Base-by-base conservation (phyloP, 2,797 vertebrate genomes). In the Catharus ustulatus region DNA sequence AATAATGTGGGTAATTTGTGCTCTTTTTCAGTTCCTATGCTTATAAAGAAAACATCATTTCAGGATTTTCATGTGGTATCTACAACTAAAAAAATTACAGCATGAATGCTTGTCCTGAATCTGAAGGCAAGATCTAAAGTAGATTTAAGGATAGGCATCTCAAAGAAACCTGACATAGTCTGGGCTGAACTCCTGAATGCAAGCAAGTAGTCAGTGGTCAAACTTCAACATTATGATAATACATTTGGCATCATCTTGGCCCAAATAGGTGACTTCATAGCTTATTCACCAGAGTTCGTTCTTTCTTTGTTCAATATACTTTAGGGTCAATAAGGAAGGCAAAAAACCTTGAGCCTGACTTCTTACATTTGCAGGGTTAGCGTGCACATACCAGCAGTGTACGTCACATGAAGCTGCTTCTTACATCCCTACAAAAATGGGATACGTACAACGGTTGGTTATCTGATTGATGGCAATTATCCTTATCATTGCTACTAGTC, bases 41-140 rank as follows among this genome's bases (percentile, higher is more conserved):
- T 92, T 84, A 69, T 18, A 84, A 89, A 91, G 78, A 62, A 82
- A 96, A 79, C 34, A 67, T 55, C 2, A n/a, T 86, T 93, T 91
- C 45, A 91, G 36, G 26, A 24, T 88, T 69, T 89, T 83, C 49
- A 90, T 45, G 22, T 52, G n/a, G 21, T 54, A 52, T 83, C 83
- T 75, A 42, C 45, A 78, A 80, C 26, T 32, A 10, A 51, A 81
- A 73, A 88, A 59, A 87, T 49, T 27, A 55, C 2, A 87, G 24
- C 40, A 48, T n/a, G 22, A 40, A 57, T 49, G 64, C 5, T 10
- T 76, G 20, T 64, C 14, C 43, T 69, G 67, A 69, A 75, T 77
- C 32, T 74, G 71, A 95, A 86, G 63, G 54, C 51, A 88, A 91
- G 54, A 62, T 66, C 78, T 43, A 89, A 87, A 66, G 71, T 15